These are phyloP conservation scores for Sitobion miscanthi DNA, from an alignment of 1,140 invertebrate genomes.

Conservation along the genomic window DNA sequence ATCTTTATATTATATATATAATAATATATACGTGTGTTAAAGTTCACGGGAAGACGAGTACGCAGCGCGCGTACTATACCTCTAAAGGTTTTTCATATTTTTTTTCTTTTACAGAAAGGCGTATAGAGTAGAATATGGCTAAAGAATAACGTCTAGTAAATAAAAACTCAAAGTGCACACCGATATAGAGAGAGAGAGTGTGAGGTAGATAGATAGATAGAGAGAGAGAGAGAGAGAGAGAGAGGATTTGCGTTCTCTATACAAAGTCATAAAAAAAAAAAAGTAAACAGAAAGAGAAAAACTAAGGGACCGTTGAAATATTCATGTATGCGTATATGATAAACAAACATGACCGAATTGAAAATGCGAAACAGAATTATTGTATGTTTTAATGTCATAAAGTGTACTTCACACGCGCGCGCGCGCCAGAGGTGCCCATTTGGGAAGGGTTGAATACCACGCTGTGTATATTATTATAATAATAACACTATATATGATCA, in stretches of 20 bases:
- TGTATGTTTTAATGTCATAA: conserved; percentile 2
- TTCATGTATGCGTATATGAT: conserved; percentile 24
- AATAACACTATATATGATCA: background rate
- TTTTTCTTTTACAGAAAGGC: background rate
- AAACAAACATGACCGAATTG: conserved; percentile 10
- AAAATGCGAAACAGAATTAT: background rate
- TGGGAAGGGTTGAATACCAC: background rate
- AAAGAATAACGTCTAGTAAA: background rate
- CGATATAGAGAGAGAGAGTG: background rate
- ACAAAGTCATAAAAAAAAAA: conserved; percentile 1
- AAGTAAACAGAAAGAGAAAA: background rate
- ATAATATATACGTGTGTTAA: background rate
- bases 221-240: background rate
- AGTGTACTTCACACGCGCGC: background rate
- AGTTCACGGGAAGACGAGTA: background rate
- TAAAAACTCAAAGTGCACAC: background rate
- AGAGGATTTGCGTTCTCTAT: background rate
- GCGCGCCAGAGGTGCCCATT: background rate
- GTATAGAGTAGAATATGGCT: background rate
- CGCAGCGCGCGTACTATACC: background rate
- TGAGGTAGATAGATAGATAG: background rate
- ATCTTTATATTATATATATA: background rate
- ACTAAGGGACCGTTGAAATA: conserved; percentile 6
- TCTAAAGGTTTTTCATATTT: background rate
- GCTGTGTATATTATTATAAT: no score